These are phyloP conservation scores for Heliconius eleuchia DNA, from an alignment of 1,140 invertebrate species.

Conservation along the genomic window DNA sequence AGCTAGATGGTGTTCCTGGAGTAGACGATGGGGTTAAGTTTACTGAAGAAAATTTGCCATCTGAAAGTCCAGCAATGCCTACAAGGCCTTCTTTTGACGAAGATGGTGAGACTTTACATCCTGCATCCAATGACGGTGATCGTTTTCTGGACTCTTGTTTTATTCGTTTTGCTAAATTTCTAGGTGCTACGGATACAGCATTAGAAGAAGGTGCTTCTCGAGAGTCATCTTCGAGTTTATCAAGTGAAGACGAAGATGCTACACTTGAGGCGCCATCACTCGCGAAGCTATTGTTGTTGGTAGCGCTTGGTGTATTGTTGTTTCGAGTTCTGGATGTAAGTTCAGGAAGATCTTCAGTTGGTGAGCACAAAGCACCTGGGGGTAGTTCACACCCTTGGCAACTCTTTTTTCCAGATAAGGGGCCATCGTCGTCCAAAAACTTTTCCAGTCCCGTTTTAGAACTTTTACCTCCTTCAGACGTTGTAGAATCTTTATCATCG, in stretches of 20 bases:
- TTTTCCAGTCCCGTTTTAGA: constrained; percentile 84
- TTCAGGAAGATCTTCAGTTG: constrained; percentile 86
- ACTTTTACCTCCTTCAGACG: constrained; percentile 85
- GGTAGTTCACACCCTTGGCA: constrained; percentile 94
- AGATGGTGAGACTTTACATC: constrained; percentile 80
- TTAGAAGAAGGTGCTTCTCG: constrained; percentile 82
- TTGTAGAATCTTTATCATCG: constrained; percentile 91
- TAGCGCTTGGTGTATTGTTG: constrained; percentile 88
- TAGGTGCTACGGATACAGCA: constrained; percentile 84
- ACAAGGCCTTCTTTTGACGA: constrained; percentile 79
- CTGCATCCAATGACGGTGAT: constrained; percentile 82
- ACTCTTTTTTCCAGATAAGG: constrained; percentile 87
- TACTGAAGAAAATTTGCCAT: constrained; percentile 81
- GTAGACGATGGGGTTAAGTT: constrained; percentile 85
- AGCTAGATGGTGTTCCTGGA: constrained; percentile 83
- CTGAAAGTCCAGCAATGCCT: constrained; percentile 55
- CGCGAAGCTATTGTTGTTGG: constrained; percentile 88
- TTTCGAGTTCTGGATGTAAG: constrained; percentile 86
- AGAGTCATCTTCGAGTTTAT: constrained; percentile 90
- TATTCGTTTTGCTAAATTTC: constrained; percentile 82
- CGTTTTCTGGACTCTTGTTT: constrained; percentile 85
- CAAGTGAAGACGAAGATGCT: constrained; percentile 86
- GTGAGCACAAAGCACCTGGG: constrained; percentile 84
- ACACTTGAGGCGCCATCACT: constrained; percentile 89
- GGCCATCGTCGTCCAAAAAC: constrained; percentile 86